Conservation (phyloP, 2,888 invertebrate species). For the Dolichopus griseipennis region DNA sequence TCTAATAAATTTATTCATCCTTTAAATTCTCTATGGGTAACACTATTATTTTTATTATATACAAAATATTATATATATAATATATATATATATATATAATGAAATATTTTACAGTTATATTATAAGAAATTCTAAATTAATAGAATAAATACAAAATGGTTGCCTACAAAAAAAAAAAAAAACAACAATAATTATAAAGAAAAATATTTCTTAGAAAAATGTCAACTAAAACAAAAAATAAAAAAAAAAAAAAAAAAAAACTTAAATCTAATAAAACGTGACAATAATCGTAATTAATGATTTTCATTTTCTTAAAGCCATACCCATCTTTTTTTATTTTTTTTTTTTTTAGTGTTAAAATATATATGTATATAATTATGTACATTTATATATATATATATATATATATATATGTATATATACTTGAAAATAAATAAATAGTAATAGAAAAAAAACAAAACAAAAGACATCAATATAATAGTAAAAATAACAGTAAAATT, state of each 20-base stretch:
- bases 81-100: neutral
- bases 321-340: too few species aligned
- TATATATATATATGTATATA: too few species aligned
- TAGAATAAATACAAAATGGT: neutral
- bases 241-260: neutral
- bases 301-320: neutral
- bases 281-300: constrained; percentile 45
- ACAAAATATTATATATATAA: neutral
- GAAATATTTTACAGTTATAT: too few species aligned
- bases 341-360: too few species aligned
- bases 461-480: too few species aligned
- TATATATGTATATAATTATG: too few species aligned
- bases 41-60: constrained; percentile 6
- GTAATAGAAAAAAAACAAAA: too few species aligned
- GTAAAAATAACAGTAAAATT: too few species aligned
- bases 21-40: constrained; percentile 4
- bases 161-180: constrained; percentile 1
- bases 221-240: neutral
- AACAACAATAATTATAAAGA: neutral
- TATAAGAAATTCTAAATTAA: too few species aligned
- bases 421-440: too few species aligned
- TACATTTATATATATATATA: too few species aligned
- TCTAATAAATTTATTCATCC: constrained; percentile 4
- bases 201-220: neutral
- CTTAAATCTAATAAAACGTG: constrained; percentile 42